phyloP scores from a whole-genome alignment of 30 jellyfish, hydroid and myxozoan genomes.

The Sanderia malayensis region DNA sequence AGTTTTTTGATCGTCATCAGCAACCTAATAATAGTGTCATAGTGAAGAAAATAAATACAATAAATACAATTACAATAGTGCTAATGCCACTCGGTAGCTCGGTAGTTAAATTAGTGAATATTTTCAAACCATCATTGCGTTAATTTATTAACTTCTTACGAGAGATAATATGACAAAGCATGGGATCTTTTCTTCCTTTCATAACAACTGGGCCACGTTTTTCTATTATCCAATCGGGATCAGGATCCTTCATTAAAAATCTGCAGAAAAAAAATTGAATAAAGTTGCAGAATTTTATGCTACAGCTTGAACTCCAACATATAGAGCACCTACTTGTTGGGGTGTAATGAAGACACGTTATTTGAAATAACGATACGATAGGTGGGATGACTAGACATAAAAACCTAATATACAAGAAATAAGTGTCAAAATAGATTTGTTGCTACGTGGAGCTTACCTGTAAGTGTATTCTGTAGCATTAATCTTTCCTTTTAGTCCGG shows the following conservation, averaged over 20 bases:
- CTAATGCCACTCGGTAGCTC: too few species aligned
- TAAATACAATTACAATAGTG: background rate
- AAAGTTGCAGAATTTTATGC: too few species aligned
- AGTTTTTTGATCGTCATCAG: too few species aligned
- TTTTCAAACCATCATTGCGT: too few species aligned
- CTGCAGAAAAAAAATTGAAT: conserved; percentile 28
- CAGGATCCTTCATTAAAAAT: conserved; percentile 50
- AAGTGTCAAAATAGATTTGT: background rate
- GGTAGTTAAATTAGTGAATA: too few species aligned
- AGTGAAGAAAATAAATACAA: background rate
- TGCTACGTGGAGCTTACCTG: conserved; percentile 32
- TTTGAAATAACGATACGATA: too few species aligned
- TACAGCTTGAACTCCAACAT: too few species aligned
- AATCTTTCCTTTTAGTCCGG: conserved; percentile 76
- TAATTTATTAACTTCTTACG: too few species aligned
- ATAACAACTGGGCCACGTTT: conserved; percentile 73
- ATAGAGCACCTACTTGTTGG: too few species aligned
- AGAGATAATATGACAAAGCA: conserved; percentile 65
- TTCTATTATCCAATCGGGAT: conserved; percentile 53
- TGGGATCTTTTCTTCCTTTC: conserved; percentile 79
- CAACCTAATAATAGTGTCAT: too few species aligned
- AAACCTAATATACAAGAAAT: background rate
- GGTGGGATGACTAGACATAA: too few species aligned
- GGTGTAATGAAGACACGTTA: too few species aligned
- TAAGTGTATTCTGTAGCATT: conserved; percentile 72